Evolutionary conservation across 2,113 vertebrate species (phyloP).

Genomic region (Poeciliopsis turrubarensis): DNA sequence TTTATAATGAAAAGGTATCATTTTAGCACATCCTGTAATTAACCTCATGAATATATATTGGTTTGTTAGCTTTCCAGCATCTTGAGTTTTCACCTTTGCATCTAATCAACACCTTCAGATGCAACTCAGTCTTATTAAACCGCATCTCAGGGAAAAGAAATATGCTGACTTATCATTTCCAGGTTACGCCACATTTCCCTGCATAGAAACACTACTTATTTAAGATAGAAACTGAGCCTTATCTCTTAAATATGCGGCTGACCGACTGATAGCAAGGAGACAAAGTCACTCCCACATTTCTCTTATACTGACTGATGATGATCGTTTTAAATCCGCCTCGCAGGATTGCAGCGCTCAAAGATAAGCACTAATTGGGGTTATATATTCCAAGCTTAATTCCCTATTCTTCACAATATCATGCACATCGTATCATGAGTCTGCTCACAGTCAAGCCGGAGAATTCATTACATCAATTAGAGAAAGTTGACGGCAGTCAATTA

Average conservation of each 20-base stretch:
- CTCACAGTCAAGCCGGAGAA: slow-evolving; percentile 55
- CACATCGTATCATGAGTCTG: slow-evolving; percentile 46
- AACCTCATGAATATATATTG: slow-evolving; percentile 82
- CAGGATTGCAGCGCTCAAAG: slow-evolving; percentile 50
- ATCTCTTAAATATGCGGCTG: slow-evolving; percentile 53
- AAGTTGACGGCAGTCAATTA: slow-evolving; percentile 65
- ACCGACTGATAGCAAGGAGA: slow-evolving; percentile 32
- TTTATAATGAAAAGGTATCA: slow-evolving; percentile 67
- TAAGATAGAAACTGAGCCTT: slow-evolving; percentile 26
- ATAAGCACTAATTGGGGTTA: slow-evolving; percentile 75
- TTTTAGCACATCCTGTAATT: slow-evolving; percentile 76
- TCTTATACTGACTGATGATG: slow-evolving; percentile 61
- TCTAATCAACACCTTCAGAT: slow-evolving; percentile 76
- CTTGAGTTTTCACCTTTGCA: slow-evolving; percentile 74
- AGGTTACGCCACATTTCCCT: slow-evolving; percentile 35
- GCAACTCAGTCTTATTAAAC: slow-evolving; percentile 58
- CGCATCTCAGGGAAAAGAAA: slow-evolving; percentile 34
- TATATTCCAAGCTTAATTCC: slow-evolving; percentile 58
- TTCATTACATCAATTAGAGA: slow-evolving; percentile 60
- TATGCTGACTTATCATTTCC: slow-evolving; percentile 67
- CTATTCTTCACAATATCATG: slow-evolving; percentile 54
- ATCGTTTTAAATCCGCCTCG: slow-evolving; percentile 64
- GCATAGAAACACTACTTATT: slow-evolving; percentile 31
- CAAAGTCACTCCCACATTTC: slow-evolving; percentile 48
- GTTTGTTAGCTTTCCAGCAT: slow-evolving; percentile 67